These are phyloP conservation scores for Tympanuchus pallidicinctus DNA, from an alignment of 2,113 vertebrate genomes.

Conservation along the genomic window DNA sequence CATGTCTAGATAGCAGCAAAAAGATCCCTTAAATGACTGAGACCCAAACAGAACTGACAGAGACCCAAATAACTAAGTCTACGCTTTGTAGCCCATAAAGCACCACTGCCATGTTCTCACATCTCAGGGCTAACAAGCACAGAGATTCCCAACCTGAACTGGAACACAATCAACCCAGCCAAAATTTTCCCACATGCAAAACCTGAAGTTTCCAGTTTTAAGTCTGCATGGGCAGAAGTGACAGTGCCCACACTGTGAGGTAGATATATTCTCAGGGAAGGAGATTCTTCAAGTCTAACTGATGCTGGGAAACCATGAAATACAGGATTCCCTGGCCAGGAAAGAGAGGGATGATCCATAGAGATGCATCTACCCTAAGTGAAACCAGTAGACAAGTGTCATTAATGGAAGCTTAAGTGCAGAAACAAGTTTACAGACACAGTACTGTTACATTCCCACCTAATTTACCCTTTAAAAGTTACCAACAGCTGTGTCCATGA, in stretches of 20 bases:
- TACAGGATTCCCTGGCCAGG: background rate
- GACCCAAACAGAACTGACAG: no score
- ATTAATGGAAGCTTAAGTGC: background rate
- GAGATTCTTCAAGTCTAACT: background rate
- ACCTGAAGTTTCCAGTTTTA: background rate
- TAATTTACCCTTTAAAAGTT: background rate
- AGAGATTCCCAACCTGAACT: background rate
- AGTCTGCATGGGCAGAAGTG: background rate
- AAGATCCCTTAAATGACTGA: background rate
- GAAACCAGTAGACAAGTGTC: background rate
- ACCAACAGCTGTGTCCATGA: background rate
- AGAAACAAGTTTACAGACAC: background rate
- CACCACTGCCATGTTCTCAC: background rate
- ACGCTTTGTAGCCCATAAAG: background rate
- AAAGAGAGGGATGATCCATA: background rate
- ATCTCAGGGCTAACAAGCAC: rapidly evolving
- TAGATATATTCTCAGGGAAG: rapidly evolving
- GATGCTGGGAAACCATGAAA: background rate
- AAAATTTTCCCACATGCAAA: background rate
- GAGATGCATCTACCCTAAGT: background rate
- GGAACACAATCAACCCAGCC: no score
- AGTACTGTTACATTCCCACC: background rate
- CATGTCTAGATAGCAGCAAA: background rate
- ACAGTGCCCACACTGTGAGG: rapidly evolving
- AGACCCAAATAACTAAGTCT: background rate